A percentile compares a stretch with the other conserved stretches of the same genome.
Conservation (phyloP, 2,113 vertebrate genomes). For the Rutilus rutilus region DNA sequence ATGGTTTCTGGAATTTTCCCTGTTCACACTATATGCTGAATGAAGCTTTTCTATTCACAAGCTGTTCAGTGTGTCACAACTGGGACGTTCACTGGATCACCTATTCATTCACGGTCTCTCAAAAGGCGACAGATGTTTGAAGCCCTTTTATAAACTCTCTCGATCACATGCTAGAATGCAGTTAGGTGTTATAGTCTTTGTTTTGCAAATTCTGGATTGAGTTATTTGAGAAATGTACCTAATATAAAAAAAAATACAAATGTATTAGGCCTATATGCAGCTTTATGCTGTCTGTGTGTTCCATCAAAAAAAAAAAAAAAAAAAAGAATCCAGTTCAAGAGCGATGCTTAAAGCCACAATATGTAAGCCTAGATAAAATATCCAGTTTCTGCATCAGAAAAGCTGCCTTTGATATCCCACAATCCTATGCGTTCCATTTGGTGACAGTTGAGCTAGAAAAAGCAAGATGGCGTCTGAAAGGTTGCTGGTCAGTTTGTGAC, state of each 20-base stretch:
- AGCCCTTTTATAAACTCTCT: neutral
- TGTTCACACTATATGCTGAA: slow-evolving; percentile 39
- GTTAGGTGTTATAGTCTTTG: neutral
- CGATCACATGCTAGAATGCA: neutral
- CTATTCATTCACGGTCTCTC: slow-evolving; percentile 3
- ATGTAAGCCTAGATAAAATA: too few relatives aligned
- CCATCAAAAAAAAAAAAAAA: neutral
- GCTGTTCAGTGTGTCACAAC: neutral
- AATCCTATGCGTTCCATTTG: too few relatives aligned
- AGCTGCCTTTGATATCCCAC: too few relatives aligned
- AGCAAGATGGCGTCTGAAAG: too few relatives aligned
- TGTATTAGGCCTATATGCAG: neutral
- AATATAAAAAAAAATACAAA: neutral
- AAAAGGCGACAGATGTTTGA: slow-evolving; percentile 33
- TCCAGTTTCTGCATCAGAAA: too few relatives aligned
- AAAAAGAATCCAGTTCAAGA: too few relatives aligned
- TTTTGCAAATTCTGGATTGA: neutral
- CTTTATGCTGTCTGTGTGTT: neutral
- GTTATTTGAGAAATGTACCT: neutral
- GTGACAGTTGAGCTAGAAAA: too few relatives aligned
- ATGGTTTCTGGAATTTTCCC: slow-evolving; percentile 36
- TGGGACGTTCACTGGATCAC: neutral
- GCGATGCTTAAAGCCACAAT: too few relatives aligned
- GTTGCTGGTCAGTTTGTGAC: too few relatives aligned
- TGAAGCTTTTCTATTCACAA: slow-evolving; percentile 39